These are phyloP conservation scores for Hystrix brachyura DNA, from an alignment of 2,113 vertebrate species.

Conservation along the genomic window DNA sequence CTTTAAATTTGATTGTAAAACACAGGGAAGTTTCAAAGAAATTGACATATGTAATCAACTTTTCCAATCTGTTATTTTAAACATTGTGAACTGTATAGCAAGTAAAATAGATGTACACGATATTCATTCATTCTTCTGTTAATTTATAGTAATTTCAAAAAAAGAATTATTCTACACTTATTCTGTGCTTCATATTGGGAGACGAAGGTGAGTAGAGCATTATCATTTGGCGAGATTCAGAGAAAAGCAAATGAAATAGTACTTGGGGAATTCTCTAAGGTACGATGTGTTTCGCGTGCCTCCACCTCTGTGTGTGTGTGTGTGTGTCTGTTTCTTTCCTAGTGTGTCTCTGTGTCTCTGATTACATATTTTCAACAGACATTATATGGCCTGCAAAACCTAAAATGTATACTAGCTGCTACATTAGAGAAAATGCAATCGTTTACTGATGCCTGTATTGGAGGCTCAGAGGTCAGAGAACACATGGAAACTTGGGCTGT, in stretches of 20 bases:
- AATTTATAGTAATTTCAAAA: background rate
- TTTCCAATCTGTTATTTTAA: background rate
- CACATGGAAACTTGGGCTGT: background rate
- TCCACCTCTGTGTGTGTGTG: background rate
- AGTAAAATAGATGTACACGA: background rate
- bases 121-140: background rate
- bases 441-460: background rate
- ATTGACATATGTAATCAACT: background rate
- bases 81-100: background rate
- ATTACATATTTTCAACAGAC: background rate
- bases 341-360: background rate
- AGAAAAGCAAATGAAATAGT: background rate
- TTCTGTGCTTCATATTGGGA: background rate
- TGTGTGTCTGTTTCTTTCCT: background rate
- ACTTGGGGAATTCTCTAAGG: background rate
- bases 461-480: background rate
- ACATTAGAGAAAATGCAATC: background rate
- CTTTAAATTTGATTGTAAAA: background rate
- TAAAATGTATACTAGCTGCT: background rate
- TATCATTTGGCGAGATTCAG: background rate
- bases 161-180: background rate
- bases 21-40: background rate
- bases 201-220: background rate
- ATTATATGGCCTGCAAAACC: background rate
- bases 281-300: background rate